Conservation (phyloP, 2,888 invertebrate species). For the Mesoligia furuncula region DNA sequence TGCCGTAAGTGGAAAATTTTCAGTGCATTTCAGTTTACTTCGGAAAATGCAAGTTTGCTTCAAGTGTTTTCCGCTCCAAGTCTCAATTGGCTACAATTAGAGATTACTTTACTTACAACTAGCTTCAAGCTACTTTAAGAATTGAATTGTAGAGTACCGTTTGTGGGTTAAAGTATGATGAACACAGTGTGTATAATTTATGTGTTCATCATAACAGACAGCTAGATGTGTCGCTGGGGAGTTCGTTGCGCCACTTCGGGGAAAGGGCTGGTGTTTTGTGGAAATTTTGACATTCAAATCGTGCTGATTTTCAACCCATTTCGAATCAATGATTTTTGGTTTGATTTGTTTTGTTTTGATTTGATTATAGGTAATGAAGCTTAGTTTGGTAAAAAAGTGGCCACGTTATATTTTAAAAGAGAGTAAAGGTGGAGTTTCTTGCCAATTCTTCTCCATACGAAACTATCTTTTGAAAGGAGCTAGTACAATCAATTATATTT, state of each 20-base stretch:
- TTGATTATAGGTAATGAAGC: neutral
- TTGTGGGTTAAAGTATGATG: neutral
- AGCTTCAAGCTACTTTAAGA: neutral
- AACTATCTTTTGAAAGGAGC: too few relatives aligned
- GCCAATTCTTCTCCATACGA: neutral
- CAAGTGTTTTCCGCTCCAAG: slow-evolving; percentile 62
- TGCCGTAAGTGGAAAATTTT: slow-evolving; percentile 64
- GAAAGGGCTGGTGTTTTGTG: too few relatives aligned
- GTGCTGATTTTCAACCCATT: neutral
- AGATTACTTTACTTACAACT: slow-evolving; percentile 37
- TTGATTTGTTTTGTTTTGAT: neutral
- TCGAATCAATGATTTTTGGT: neutral
- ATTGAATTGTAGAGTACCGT: neutral
- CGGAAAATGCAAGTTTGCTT: slow-evolving; percentile 60
- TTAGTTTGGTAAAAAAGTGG: neutral
- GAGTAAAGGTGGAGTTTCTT: neutral
- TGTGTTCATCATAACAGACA: neutral
- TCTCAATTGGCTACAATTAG: slow-evolving; percentile 67
- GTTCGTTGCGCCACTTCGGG: neutral
- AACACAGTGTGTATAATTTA: neutral
- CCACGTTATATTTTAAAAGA: neutral
- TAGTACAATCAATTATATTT: neutral
- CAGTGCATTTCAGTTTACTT: slow-evolving; percentile 69
- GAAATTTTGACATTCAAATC: too few relatives aligned
- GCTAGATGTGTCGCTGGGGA: neutral